Base-by-base conservation (phyloP, 2,113 vertebrate species). In the Struthio camelus region DNA sequence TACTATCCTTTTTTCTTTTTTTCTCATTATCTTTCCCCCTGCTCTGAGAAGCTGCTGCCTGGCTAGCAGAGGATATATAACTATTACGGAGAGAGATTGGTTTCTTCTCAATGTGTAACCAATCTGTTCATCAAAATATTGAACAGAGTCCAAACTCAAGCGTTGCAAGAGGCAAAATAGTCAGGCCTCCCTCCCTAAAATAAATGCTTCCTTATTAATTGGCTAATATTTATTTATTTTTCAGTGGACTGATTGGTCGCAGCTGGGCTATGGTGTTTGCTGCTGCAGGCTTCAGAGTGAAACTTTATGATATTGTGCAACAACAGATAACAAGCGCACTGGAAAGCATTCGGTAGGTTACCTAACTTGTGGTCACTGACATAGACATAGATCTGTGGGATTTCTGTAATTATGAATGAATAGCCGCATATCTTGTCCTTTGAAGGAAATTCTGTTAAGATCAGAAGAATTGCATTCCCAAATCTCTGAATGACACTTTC, bases 251-350 rank as follows among this genome's bases (percentile, higher is more conserved):
- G 66, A 99, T 99, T 38, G 99, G 99, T 50, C 96, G 98, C 80
- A 99, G 98, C 95, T 99, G 99, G 99, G 98, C 99, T 11, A 99
- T 99, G 99, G 96, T 99, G 73, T 99, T 99, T 96, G 96, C 98
- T 94, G 98, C 99, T 77, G 99, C 98, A 96, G 99, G 99, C 93
- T 99, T 98, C 97, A 97, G 80, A 76, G 99, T 99, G 93, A 99
- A 97, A 88, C 98, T 99, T 83, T 99, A 98, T 91, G 99, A 99
- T 97, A 97, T 99, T 95, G 98, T 98, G 80, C 98, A 98, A 48
- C 98, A 98, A 70, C 99, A 99, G 95, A 97, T 99, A 81, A 96
- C 97, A 32, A 96, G 46, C 3, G 99, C 99, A 34, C 91, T 99
- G 95, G 95, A 98, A 87, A 98, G 97, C 90, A 99, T 99, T 95